Conservation (phyloP, 2,113 vertebrate species). For the Scomber colias region DNA sequence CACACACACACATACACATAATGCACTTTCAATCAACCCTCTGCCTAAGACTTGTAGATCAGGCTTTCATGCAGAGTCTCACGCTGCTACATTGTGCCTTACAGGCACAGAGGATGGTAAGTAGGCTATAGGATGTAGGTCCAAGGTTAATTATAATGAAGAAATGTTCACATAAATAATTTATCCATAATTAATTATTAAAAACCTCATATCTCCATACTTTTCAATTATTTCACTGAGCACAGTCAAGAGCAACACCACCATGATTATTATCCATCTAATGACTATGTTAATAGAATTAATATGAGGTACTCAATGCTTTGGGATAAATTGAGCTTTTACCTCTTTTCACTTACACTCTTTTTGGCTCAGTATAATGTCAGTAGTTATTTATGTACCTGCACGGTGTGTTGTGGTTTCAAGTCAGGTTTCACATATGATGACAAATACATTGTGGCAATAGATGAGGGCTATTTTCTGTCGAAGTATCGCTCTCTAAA, state of each 20-base stretch:
- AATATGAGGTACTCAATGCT: conserved; percentile 21
- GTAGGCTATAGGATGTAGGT: conserved; percentile 40
- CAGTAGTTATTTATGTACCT: conserved; percentile 2
- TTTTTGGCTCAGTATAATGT: conserved; percentile 2
- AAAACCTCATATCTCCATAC: conserved; percentile 51
- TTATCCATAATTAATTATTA: conserved; percentile 67
- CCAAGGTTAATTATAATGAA: conserved; percentile 67
- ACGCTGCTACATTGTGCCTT: conserved; percentile 31
- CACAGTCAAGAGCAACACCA: conserved; percentile 39
- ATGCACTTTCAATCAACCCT: conserved; percentile 40
- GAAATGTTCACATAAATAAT: conserved; percentile 57
- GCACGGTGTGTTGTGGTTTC: neutral
- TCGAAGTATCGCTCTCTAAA: conserved; percentile 4
- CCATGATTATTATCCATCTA: conserved; percentile 58
- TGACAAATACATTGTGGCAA: conserved; percentile 9
- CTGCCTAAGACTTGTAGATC: neutral
- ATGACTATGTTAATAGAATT: conserved; percentile 56
- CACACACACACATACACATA: neutral
- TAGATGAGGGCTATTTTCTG: conserved; percentile 17
- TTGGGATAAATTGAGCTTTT: conserved; percentile 11
- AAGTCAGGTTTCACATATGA: neutral
- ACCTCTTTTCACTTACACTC: neutral
- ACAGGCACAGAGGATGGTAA: conserved; percentile 43
- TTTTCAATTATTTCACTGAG: conserved; percentile 65
- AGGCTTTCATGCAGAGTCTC: conserved; percentile 20